A percentile compares a stretch with the other conserved stretches of the same genome.
Conservation (phyloP, 2,113 vertebrate species). For the Menura novaehollandiae region DNA sequence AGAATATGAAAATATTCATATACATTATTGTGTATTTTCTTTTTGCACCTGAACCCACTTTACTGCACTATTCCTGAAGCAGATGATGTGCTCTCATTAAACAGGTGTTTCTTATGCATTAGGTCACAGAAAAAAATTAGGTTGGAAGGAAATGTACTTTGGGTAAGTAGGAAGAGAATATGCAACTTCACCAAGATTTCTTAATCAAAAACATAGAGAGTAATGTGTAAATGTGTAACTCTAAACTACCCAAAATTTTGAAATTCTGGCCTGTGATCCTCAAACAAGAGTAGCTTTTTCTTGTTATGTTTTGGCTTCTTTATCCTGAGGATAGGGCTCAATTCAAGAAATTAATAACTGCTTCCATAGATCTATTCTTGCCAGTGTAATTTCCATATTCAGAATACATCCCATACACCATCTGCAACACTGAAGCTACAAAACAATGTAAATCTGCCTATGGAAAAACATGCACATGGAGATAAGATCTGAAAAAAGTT, state of each 20-base stretch:
- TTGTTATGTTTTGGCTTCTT: not conserved
- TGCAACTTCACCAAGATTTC: not conserved
- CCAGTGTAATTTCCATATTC: not conserved
- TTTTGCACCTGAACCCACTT: not conserved
- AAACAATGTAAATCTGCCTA: not conserved
- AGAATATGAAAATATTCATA: not conserved
- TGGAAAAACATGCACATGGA: not conserved
- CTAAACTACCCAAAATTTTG: not conserved
- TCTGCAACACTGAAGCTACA: not conserved
- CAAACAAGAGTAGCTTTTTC: not conserved
- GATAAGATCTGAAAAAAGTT: not conserved
- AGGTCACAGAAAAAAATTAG: not conserved
- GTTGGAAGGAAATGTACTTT: not conserved
- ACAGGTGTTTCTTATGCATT: not conserved
- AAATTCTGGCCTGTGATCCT: not conserved
- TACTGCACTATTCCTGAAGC: not conserved
- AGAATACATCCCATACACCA: fast-evolving
- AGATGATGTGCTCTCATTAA: not conserved
- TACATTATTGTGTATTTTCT: not conserved
- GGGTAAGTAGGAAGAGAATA: not conserved
- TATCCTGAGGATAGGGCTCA: not conserved
- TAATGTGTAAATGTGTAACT: not conserved
- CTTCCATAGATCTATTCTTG: not conserved
- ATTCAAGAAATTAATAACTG: not conserved
- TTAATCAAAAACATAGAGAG: not conserved